phyloP scores from a whole-genome alignment of 1,140 invertebrate species.

The Lethrus apterus region DNA sequence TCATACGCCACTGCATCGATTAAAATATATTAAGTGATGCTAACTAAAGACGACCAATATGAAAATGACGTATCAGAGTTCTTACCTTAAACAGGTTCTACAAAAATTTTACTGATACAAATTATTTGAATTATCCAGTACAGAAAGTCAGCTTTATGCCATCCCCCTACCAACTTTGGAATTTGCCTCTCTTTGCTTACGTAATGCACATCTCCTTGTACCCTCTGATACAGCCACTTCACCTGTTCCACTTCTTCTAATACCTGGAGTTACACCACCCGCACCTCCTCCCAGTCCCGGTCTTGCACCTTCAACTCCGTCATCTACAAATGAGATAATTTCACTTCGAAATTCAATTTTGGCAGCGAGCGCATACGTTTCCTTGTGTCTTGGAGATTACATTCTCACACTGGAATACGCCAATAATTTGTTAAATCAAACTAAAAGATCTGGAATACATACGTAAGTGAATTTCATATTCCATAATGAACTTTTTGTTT shows the following conservation, averaged over 20 bases:
- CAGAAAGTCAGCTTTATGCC: slow-evolving; percentile 63
- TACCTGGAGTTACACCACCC: slow-evolving; percentile 35
- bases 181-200: slow-evolving; percentile 80
- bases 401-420: slow-evolving; percentile 72
- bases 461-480: slow-evolving; percentile 41
- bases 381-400: slow-evolving; percentile 78
- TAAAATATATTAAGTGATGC: no score
- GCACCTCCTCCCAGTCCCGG: slow-evolving; percentile 30
- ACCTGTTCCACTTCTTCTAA: slow-evolving; percentile 32
- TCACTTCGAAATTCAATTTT: slow-evolving; percentile 63
- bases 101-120: no score
- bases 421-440: slow-evolving; percentile 57
- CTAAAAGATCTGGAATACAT: slow-evolving; percentile 57
- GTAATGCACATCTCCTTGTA: slow-evolving; percentile 70
- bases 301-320: slow-evolving; percentile 39
- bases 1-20: no score
- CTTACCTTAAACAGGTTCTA: no score
- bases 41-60: no score
- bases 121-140: slow-evolving; percentile 27
- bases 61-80: no score
- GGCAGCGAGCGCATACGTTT: slow-evolving; percentile 73
- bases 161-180: slow-evolving; percentile 83
- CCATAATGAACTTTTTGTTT: background rate
- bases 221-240: slow-evolving; percentile 36
- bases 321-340: slow-evolving; percentile 36